Evolutionary conservation across 2,888 invertebrate species (phyloP).

Genomic region (Prosapia bicincta): DNA sequence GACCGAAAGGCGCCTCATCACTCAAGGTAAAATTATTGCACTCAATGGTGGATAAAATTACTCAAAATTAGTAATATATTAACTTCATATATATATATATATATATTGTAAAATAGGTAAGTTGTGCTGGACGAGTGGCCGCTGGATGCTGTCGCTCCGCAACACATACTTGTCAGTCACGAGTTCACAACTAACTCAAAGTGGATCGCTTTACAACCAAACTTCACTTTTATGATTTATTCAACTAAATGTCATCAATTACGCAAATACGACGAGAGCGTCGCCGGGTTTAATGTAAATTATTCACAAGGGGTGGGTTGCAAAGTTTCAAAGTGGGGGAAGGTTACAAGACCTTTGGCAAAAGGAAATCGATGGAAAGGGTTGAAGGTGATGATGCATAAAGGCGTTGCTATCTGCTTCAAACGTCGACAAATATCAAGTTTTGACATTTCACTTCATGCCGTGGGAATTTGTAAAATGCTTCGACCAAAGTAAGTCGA

Average conservation of each 20-base stretch:
- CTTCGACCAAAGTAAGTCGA: too few relatives aligned
- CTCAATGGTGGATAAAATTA: too few relatives aligned
- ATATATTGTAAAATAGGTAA: too few relatives aligned
- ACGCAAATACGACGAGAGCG: not conserved
- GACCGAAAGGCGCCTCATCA: too few relatives aligned
- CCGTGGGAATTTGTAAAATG: not conserved
- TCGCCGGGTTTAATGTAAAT: not conserved
- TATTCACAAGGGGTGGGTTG: not conserved
- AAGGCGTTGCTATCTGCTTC: not conserved
- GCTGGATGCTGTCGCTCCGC: not conserved
- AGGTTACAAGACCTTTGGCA: not conserved
- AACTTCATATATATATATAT: too few relatives aligned
- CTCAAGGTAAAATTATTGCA: too few relatives aligned
- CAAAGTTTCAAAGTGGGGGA: not conserved
- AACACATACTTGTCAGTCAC: not conserved
- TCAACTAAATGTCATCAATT: not conserved
- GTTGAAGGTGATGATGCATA: not conserved
- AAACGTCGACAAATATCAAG: not conserved
- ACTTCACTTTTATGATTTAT: not conserved
- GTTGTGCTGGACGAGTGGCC: too few relatives aligned
- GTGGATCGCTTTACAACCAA: not conserved
- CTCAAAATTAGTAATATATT: too few relatives aligned
- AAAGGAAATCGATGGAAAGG: constrained; percentile 2
- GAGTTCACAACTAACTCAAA: not conserved
- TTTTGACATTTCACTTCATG: not conserved